phyloP scores from a whole-genome alignment of 2,888 invertebrate genomes.

The Phengaris arion region DNA sequence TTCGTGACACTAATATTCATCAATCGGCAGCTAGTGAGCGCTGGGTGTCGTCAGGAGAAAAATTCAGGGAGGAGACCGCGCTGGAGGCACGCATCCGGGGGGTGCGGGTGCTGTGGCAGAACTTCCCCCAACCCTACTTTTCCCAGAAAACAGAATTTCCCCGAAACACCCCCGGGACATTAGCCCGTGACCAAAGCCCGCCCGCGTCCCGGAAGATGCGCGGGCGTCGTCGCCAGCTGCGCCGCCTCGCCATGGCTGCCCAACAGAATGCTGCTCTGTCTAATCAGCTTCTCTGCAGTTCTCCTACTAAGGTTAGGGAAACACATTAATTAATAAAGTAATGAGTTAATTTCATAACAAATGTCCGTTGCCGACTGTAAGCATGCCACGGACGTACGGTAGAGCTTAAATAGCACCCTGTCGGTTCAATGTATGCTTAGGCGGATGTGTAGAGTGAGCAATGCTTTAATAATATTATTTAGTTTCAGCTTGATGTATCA shows the following conservation, averaged over 20 bases:
- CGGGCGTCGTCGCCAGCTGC: slow-evolving; percentile 63
- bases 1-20: slow-evolving; percentile 57
- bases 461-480: slow-evolving; percentile 30
- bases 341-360: too few relatives aligned
- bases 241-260: slow-evolving; percentile 44
- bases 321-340: too few relatives aligned
- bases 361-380: too few relatives aligned
- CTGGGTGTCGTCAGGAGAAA: slow-evolving; percentile 65
- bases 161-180: slow-evolving; percentile 35
- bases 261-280: slow-evolving; percentile 48
- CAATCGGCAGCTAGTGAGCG: slow-evolving; percentile 78
- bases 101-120: slow-evolving; percentile 57
- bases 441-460: not conserved
- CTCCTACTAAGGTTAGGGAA: slow-evolving; percentile 60
- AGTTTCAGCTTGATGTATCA: slow-evolving; percentile 71
- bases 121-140: slow-evolving; percentile 38
- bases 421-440: too few relatives aligned
- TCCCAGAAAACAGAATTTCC: slow-evolving; percentile 46
- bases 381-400: too few relatives aligned
- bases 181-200: slow-evolving; percentile 51
- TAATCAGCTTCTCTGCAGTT: slow-evolving; percentile 65
- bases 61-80: slow-evolving; percentile 57
- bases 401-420: too few relatives aligned
- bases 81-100: slow-evolving; percentile 57
- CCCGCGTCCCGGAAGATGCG: slow-evolving; percentile 63